These are phyloP conservation scores for Pyrocephalus nanus DNA, from an alignment of 2,797 vertebrate genomes.

Conservation along the genomic window DNA sequence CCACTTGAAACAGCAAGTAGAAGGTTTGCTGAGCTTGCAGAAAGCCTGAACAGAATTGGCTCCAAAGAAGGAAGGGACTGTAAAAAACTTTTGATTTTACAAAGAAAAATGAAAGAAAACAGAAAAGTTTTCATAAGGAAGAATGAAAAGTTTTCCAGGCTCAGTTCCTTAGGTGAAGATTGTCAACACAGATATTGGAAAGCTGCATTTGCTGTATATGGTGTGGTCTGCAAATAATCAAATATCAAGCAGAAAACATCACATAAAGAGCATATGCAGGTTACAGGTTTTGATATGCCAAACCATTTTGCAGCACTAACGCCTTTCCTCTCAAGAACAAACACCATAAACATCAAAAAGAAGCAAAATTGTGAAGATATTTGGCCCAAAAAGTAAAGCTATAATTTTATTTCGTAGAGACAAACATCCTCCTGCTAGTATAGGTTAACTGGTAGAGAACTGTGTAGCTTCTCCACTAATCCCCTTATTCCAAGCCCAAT, in stretches of 20 bases:
- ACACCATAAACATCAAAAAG: neutral
- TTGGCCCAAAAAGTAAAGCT: neutral
- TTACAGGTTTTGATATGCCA: neutral
- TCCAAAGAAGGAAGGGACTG: neutral
- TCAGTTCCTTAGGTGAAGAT: neutral
- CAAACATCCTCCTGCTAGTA: neutral
- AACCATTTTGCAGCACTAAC: neutral
- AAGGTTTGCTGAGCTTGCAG: neutral
- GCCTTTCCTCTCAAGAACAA: neutral
- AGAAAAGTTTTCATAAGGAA: neutral
- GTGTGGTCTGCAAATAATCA: neutral
- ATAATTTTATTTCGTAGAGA: neutral
- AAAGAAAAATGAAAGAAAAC: neutral
- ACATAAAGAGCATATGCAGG: neutral
- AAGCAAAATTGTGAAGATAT: neutral
- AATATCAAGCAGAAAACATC: neutral
- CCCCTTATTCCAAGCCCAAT: neutral
- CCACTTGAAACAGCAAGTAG: neutral
- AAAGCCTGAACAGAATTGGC: neutral
- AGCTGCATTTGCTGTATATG: neutral
- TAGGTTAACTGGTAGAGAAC: neutral
- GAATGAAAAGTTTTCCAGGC: neutral
- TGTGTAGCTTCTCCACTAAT: neutral
- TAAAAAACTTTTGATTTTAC: neutral
- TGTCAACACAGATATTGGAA: neutral